Conservation (phyloP, 2,113 vertebrate genomes). For the Ameiurus melas region DNA sequence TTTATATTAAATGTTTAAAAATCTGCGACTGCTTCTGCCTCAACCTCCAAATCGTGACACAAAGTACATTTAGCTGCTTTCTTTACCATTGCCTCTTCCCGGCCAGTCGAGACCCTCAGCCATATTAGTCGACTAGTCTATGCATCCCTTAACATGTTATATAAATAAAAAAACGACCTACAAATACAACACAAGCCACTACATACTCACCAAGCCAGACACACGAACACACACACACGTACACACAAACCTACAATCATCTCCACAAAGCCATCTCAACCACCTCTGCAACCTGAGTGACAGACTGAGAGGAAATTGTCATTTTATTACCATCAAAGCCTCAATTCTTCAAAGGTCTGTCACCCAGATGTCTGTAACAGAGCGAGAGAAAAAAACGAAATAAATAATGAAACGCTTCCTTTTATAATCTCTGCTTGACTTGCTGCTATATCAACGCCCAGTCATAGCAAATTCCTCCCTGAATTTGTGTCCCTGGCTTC, state of each 20-base stretch:
- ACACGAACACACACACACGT: conserved; percentile 7
- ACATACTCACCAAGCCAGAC: not conserved
- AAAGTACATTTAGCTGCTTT: not conserved
- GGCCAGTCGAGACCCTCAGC: not conserved
- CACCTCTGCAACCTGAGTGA: conserved; percentile 18
- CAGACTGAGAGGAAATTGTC: conserved; percentile 18
- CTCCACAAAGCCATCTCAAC: not conserved
- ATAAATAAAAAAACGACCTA: not conserved
- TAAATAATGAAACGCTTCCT: conserved; percentile 52
- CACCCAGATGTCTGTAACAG: conserved; percentile 43
- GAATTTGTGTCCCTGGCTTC: conserved; percentile 25
- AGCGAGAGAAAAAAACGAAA: conserved; percentile 26
- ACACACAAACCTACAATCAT: not conserved
- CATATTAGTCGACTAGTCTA: not conserved
- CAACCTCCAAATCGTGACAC: no score
- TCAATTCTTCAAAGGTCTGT: conserved; percentile 53
- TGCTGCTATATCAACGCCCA: conserved; percentile 25
- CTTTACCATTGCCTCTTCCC: not conserved
- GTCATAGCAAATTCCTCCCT: conserved; percentile 29
- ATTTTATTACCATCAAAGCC: conserved; percentile 51
- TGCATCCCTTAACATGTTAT: not conserved
- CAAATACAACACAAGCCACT: not conserved
- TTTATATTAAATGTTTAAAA: no score
- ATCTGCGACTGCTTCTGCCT: no score
- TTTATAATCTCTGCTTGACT: conserved; percentile 47